Evolutionary conservation across 2,888 invertebrate species (phyloP).

Genomic region (Volucella inflata): DNA sequence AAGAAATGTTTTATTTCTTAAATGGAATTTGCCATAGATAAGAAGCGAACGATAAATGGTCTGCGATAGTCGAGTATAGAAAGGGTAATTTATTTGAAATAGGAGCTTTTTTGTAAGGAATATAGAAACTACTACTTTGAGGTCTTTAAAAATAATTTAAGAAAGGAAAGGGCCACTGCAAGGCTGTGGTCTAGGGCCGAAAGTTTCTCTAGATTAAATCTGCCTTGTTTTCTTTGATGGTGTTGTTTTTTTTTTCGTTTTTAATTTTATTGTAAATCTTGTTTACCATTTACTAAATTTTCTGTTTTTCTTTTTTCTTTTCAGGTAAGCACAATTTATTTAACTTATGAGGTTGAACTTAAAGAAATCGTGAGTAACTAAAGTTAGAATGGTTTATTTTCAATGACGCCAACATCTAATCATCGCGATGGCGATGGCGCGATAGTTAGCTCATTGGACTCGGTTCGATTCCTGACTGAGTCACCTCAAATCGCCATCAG

Average conservation of each 20-base stretch:
- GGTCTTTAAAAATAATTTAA: too few relatives aligned
- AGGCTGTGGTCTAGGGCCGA: too few relatives aligned
- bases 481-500: too few relatives aligned
- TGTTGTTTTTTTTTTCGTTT: background rate
- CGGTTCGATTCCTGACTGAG: too few relatives aligned
- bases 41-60: slow-evolving; percentile 24
- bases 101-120: too few relatives aligned
- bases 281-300: background rate
- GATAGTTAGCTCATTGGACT: too few relatives aligned
- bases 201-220: background rate
- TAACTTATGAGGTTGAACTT: background rate
- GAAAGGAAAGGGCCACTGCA: too few relatives aligned
- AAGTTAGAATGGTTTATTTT: too few relatives aligned
- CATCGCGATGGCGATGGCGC: too few relatives aligned
- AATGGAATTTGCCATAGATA: slow-evolving; percentile 43
- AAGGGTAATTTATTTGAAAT: slow-evolving; percentile 24
- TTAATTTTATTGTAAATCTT: background rate
- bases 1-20: slow-evolving; percentile 47
- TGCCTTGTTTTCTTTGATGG: background rate
- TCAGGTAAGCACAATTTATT: slow-evolving; percentile 53
- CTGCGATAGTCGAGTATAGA: slow-evolving; percentile 7
- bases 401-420: too few relatives aligned
- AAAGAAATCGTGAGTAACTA: slow-evolving; percentile 26
- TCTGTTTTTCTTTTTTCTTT: slow-evolving; percentile 35
- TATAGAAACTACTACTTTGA: too few relatives aligned